Conservation (phyloP, 2,797 vertebrate genomes). For the Phrynocephalus forsythii region DNA sequence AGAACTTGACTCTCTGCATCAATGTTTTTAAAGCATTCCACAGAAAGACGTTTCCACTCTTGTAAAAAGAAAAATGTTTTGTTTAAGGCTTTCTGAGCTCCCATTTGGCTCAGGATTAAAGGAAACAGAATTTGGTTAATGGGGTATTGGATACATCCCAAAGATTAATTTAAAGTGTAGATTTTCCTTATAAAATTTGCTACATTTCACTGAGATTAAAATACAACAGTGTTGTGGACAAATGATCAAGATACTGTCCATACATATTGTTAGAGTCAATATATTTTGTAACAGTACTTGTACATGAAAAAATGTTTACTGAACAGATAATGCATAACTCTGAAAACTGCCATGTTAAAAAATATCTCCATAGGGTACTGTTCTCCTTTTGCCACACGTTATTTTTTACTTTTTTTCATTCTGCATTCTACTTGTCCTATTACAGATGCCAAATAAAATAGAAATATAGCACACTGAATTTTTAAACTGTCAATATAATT, state of each 20-base stretch:
- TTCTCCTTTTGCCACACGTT: not conserved
- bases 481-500: not conserved
- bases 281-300: not conserved
- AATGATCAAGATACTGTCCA: not conserved
- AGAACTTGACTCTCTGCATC: not conserved
- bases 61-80: not conserved
- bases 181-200: not conserved
- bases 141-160: not conserved
- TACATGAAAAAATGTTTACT: conserved; percentile 4
- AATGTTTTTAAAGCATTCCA: not conserved
- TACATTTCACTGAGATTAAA: too few relatives aligned
- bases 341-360: not conserved
- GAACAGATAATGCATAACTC: not conserved
- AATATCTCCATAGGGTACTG: conserved; percentile 8
- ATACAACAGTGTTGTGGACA: not conserved
- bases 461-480: too few relatives aligned
- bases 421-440: not conserved
- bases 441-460: not conserved
- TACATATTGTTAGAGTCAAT: not conserved
- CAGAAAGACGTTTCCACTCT: not conserved
- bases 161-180: not conserved
- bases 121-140: not conserved
- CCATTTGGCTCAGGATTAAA: too few relatives aligned
- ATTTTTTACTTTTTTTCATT: not conserved
- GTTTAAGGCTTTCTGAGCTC: not conserved